Evolutionary conservation across 35 echinoderm and acorn worm species (phyloP), one percentile per base, ranked within the genome.

Genomic region (Apostichopus japonicus): DNA sequence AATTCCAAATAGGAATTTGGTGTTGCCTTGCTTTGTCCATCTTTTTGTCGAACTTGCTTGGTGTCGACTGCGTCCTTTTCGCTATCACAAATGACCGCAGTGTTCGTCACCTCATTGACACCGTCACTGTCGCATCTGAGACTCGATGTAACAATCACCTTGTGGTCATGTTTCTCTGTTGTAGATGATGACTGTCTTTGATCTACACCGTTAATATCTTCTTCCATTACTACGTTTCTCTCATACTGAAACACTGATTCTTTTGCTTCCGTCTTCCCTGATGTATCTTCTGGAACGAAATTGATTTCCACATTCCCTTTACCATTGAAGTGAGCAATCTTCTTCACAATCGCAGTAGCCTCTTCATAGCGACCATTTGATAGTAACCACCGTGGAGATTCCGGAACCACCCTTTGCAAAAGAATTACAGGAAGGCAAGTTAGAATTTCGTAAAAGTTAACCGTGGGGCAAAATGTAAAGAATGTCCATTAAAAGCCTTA

Each of bases 321-420:
- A 11, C 79, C 79, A 55, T 83, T 83, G 4, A 83, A 54, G 33
- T 15, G 19, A 44, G 33, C 33, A 44, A 44, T 44, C 33, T 44
- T 44, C 33, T 44, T 44, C 33, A 44, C 33, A 44, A 83, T 83
- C 3, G 11, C 54, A 15, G 13, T 13, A 2, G 79, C 79, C 51
- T 83, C 79, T 55, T 54, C 79, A 13, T 83, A 83, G 52, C 79
- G 79, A 33, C 79, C 79, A 44, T 44, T 44, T 44, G 33, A 44
- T 44, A 44, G 33, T 44, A 44, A 44, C 33, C 33, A 44, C 2
- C 33, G 33, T 44, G 33, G 33, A 44, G 33, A 44, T 44, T 44
- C 33, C 33, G 33, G 33, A 44, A 44, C 4, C 33, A 44, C 33
- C 33, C 33, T 44, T 44, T 44, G 33, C 33, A 44, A 44, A 44